Base-by-base conservation (phyloP, 2,797 vertebrate species). In the Diplodus puntazzo region DNA sequence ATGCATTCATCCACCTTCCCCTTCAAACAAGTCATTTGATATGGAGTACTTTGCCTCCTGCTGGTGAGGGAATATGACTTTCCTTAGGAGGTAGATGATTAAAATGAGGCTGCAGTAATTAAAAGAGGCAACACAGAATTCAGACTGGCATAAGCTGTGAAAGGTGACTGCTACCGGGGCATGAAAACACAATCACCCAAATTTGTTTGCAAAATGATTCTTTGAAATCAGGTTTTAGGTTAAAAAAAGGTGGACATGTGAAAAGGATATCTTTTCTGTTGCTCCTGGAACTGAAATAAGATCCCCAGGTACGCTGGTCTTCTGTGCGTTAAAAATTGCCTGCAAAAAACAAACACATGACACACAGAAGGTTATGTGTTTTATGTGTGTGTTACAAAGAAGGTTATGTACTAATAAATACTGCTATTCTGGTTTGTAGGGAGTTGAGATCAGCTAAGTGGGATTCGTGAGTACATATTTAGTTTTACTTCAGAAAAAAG, bases 251-350 rank as follows among this genome's bases (percentile, higher is more conserved):
- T 43, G 20, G 18, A 45, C 25, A 49, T 17, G 34, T 64, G n/a
- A 52, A 92, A 96, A 97, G 95, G 96, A 97, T 97, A 97, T 96
- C 77, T 95, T 96, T 79, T 96, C 96, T 45, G 93, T 95, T 43
- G 96, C 90, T 87, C 95, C 96, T 50, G 96, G 95, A 82, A 96
- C 87, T 52, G 90, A 65, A 43, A 97, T 86, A 5, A 88, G 74
- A 90, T 97, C 96, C 60, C 96, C 96, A 0, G 96, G 94, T 60
- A 96, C 82, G 25, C 94, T 95, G 0, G 94, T 96, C 92, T 96
- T 97, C 91, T 96, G 96, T 54, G 95, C 91, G 6, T 95, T 95
- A 72, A 96, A 92, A 87, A 97, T 88, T 4, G 94, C 92, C 96
- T 97, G 80, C 55, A 68, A 90, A 23, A 42, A n/a, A 60, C 18